Evolutionary conservation across 1,140 invertebrate genomes (phyloP).

Genomic region (Ips typographus): DNA sequence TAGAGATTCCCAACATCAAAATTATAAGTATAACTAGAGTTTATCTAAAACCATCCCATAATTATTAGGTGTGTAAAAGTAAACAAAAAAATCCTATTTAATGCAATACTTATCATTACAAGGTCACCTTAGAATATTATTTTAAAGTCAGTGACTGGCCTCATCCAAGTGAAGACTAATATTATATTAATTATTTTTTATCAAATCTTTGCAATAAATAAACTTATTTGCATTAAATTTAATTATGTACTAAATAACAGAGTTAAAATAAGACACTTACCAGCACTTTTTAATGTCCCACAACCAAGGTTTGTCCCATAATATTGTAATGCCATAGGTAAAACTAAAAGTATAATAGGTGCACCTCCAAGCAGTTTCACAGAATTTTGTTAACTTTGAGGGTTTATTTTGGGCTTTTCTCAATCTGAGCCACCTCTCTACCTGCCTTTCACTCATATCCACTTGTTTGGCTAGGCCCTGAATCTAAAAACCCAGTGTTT

Average conservation of each 20-base stretch:
- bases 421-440: slow-evolving; percentile 87
- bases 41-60: too few species aligned
- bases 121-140: too few species aligned
- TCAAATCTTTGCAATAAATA: too few species aligned
- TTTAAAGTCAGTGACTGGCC: too few species aligned
- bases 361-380: slow-evolving; percentile 88
- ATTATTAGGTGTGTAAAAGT: too few species aligned
- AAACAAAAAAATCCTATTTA: too few species aligned
- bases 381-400: slow-evolving; percentile 88
- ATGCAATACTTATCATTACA: too few species aligned
- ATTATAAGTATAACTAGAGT: too few species aligned
- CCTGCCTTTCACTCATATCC: slow-evolving; percentile 78
- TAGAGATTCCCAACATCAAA: too few species aligned
- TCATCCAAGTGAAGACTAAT: too few species aligned
- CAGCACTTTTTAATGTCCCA: slow-evolving; percentile 93
- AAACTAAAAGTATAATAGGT: slow-evolving; percentile 85
- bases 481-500: slow-evolving; percentile 56
- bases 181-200: too few species aligned
- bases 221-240: too few species aligned
- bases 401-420: slow-evolving; percentile 81
- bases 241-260: background rate
- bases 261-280: slow-evolving; percentile 57
- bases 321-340: slow-evolving; percentile 72
- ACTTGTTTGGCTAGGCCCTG: slow-evolving; percentile 79
- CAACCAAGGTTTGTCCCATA: slow-evolving; percentile 94